Evolutionary conservation across 2,888 invertebrate genomes (phyloP), one percentile per base, ranked within the genome.

Genomic region (Mystacides longicornis): DNA sequence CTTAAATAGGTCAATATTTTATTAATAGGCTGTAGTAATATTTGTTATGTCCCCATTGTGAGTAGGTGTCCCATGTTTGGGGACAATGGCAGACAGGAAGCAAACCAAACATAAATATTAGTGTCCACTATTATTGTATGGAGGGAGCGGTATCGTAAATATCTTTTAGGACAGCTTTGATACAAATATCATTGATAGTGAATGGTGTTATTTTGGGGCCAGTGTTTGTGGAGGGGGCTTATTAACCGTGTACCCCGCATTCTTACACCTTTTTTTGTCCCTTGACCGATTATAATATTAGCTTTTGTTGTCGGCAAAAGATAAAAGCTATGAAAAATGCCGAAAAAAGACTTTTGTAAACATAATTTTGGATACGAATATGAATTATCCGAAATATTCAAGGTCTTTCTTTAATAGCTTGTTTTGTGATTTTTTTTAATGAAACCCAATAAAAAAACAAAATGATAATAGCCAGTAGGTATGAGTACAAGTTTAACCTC

Each of bases 71-170:
- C 37, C 3, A n/a, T 37, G 7, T 27, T 11, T 27, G 5, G 5
- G 5, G 27, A 37, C 37, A 37, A 37, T 37, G 16, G n/a, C n/a
- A 37, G 37, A 37, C 37, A 37, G 37, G 37, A 37, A 37, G 37
- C 37, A 37, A 37, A 37, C 37, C 7, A 7, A 37, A 37, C 37
- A 37, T 37, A 37, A 37, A 37, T 37, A 37, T 37, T 37, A n/a
- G 37, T 37, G 16, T 37, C 37, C 37, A 37, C 37, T n/a, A 37
- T 37, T n/a, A 37, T 37, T n/a, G n/a, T n/a, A n/a, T n/a, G n/a
- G n/a, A 37, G 37, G 16, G 16, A 37, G 16, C 37, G 16, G 16
- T 14, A 37, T 37, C 37, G 37, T 37, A 37, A 37, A 37, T 37
- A 16, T n/a, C n/a, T 37, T 37, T 3, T 37, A 37, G 37, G 37